Conservation (phyloP, 1,140 invertebrate genomes). For the Propsilocerus akamusi region DNA sequence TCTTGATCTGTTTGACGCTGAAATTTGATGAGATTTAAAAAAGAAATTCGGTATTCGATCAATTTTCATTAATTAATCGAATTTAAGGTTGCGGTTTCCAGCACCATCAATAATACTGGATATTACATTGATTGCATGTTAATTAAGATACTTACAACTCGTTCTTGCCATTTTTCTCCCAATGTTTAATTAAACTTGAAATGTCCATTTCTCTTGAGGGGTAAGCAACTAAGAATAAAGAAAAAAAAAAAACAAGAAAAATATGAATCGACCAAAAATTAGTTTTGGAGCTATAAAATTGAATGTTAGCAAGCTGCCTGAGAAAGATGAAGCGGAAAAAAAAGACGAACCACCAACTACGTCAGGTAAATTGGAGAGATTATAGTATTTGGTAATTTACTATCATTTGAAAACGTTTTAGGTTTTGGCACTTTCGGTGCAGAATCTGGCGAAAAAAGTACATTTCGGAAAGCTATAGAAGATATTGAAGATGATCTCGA, state of each 20-base stretch:
- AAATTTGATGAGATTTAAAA: slow-evolving; percentile 14
- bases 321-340: slow-evolving; percentile 11
- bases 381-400: slow-evolving; percentile 3
- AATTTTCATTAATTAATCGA: background rate
- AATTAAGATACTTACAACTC: background rate
- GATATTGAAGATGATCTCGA: slow-evolving; percentile 49
- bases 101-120: background rate
- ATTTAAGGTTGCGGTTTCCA: background rate
- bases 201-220: background rate
- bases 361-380: slow-evolving; percentile 13
- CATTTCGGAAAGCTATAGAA: slow-evolving; percentile 30
- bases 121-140: background rate
- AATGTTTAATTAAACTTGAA: background rate
- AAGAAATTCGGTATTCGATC: background rate
- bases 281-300: slow-evolving; percentile 37
- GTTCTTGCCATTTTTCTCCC: background rate
- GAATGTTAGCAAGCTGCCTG: slow-evolving; percentile 22
- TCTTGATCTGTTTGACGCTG: slow-evolving; percentile 30
- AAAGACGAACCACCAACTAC: slow-evolving; percentile 10
- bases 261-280: slow-evolving; percentile 25
- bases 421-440: slow-evolving; percentile 44
- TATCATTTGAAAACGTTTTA: slow-evolving; percentile 9
- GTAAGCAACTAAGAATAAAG: no score
- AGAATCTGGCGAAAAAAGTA: slow-evolving; percentile 24
- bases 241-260: no score